phyloP scores from a whole-genome alignment of 2,888 invertebrate genomes.

The Gandaritis pyraliata region DNA sequence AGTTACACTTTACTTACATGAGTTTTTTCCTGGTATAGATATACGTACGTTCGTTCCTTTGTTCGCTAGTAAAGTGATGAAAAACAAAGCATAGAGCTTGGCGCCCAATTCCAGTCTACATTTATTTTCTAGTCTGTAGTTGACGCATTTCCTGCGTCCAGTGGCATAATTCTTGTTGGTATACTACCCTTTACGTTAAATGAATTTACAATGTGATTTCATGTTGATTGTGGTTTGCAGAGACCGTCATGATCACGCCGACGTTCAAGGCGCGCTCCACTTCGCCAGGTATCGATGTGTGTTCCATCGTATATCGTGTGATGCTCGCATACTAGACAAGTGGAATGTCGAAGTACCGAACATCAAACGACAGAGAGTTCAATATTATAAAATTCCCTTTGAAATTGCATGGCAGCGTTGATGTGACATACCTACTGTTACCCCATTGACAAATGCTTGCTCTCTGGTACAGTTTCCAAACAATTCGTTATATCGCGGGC shows the following conservation, averaged over 20 bases:
- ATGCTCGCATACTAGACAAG: constrained; percentile 37
- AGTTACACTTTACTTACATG: not conserved
- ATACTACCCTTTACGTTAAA: not conserved
- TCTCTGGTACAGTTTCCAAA: not conserved
- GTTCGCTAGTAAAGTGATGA: not conserved
- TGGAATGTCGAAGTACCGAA: constrained; percentile 9
- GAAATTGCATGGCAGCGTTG: not conserved
- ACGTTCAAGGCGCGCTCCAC: constrained; percentile 93
- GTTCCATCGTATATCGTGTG: constrained; percentile 42
- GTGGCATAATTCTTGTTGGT: not conserved
- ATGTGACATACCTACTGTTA: too few relatives aligned
- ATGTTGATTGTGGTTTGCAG: constrained; percentile 83
- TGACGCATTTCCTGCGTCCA: not conserved
- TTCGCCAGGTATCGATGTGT: constrained; percentile 86
- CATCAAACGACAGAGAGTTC: not conserved
- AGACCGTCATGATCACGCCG: constrained; percentile 89
- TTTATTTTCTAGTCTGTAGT: not conserved
- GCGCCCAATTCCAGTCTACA: not conserved
- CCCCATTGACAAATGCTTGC: not conserved
- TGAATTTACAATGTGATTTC: constrained; percentile 24
- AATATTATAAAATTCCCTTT: constrained; percentile 1
- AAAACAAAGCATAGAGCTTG: not conserved
- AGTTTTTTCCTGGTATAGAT: not conserved
- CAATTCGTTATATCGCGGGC: not conserved
- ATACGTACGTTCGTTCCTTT: not conserved